Conservation (phyloP, 2,888 invertebrate species). For the Cordilura impudica region DNA sequence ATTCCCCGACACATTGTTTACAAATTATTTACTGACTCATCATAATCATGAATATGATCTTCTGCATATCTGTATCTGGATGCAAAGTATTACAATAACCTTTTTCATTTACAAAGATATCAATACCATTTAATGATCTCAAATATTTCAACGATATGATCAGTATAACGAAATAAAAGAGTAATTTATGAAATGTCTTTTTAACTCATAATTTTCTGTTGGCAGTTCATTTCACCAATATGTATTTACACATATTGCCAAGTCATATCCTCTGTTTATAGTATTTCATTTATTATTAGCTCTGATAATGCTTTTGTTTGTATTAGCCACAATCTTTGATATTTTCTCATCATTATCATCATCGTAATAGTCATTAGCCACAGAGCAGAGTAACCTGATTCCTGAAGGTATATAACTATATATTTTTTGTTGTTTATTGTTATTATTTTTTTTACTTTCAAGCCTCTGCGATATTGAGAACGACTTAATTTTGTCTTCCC, state of each 20-base stretch:
- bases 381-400: conserved; percentile 30
- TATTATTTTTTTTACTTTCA: background rate
- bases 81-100: conserved; percentile 20
- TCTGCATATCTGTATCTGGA: background rate
- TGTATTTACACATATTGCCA: conserved; percentile 5
- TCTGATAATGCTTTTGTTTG: conserved; percentile 26
- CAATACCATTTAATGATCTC: conserved; percentile 23
- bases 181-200: background rate
- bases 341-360: conserved; percentile 3
- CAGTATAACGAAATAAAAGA: background rate
- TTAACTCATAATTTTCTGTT: background rate
- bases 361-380: background rate
- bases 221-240: background rate
- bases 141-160: background rate
- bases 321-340: conserved; percentile 19
- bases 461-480: background rate
- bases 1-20: background rate
- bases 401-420: conserved; percentile 27
- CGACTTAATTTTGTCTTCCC: conserved; percentile 7
- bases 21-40: background rate
- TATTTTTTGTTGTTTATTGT: background rate
- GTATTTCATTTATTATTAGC: conserved; percentile 42
- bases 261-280: conserved; percentile 19
- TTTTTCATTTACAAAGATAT: conserved; percentile 10
- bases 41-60: conserved; percentile 1